Evolutionary conservation across 2,888 invertebrate species (phyloP).

Genomic region (Drosophila neonasuta): DNA sequence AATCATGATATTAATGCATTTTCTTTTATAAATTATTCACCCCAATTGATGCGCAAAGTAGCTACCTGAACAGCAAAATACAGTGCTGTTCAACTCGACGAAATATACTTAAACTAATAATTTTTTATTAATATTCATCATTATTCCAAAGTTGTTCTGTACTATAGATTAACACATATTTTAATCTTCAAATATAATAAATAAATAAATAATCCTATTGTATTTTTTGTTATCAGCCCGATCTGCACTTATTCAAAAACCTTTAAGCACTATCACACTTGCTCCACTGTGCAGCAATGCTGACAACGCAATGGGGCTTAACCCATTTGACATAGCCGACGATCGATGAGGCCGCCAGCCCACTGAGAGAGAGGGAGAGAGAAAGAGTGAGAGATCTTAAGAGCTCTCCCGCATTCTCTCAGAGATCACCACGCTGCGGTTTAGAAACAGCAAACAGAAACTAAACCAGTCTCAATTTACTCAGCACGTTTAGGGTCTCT

Average conservation of each 20-base stretch:
- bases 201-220: too few relatives aligned
- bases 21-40: background rate
- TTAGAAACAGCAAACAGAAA: background rate
- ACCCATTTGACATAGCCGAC: slow-evolving; percentile 56
- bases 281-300: slow-evolving; percentile 42
- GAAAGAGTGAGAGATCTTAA: slow-evolving; percentile 6
- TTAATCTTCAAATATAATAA: too few relatives aligned
- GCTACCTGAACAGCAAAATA: background rate
- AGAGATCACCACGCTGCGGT: slow-evolving; percentile 21
- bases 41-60: background rate
- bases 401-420: slow-evolving; percentile 8
- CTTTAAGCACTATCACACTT: background rate
- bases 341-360: slow-evolving; percentile 28
- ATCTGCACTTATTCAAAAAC: background rate
- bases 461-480: slow-evolving; percentile 33
- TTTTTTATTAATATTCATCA: background rate
- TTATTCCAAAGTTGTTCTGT: too few relatives aligned
- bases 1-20: background rate
- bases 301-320: slow-evolving; percentile 55
- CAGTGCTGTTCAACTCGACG: too few relatives aligned
- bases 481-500: background rate
- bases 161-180: too few relatives aligned
- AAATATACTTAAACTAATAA: background rate
- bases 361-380: background rate
- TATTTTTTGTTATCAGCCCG: background rate